Base-by-base conservation (phyloP, 2,797 vertebrate genomes). In the Halcyon leucocephala region DNA sequence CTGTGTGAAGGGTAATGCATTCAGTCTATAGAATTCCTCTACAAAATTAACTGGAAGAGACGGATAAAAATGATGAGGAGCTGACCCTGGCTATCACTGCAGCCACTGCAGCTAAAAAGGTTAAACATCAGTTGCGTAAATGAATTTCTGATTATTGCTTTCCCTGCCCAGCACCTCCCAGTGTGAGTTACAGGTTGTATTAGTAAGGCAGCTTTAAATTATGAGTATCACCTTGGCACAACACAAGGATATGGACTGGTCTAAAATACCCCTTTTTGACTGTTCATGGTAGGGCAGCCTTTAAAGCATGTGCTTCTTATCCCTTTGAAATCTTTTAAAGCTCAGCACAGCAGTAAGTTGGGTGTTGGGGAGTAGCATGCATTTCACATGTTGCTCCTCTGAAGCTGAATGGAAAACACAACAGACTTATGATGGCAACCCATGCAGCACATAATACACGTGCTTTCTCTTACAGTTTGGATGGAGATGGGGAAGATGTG, bases 91-190 rank as follows among this genome's bases (percentile, higher is more conserved):
- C 51, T 73, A 18, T 28, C 8, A 1, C 2, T 69, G 66, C 41
- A 73, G 41, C 55, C 19, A 0, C 22, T 81, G n/a, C 55, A 86
- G 61, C 39, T 64, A 48, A 58, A 86, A 70, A 54, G 35, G 83
- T 67, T 73, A 66, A 91, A 51, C 16, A 48, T 12, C 46, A 62
- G 7, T 22, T 29, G 37, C 51, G 39, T 42, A 64, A 60, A 57
- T 14, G 37, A 39, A 72, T 82, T 93, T 89, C 71, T 96, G 81
- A 76, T 94, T 79, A 79, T 25, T 74, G 55, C 31, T 78, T n/a
- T 74, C 41, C 62, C 12, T 6, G 42, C 87, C 87, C 90, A 93
- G 61, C 67, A 44, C 51, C 90, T 86, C 11, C 6, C 61, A 46
- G 44, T 74, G 49, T 1, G 7, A 86, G 71, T 72, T 71, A 79